phyloP scores from a whole-genome alignment of 1,140 invertebrate genomes.

The Calosoma granatense region DNA sequence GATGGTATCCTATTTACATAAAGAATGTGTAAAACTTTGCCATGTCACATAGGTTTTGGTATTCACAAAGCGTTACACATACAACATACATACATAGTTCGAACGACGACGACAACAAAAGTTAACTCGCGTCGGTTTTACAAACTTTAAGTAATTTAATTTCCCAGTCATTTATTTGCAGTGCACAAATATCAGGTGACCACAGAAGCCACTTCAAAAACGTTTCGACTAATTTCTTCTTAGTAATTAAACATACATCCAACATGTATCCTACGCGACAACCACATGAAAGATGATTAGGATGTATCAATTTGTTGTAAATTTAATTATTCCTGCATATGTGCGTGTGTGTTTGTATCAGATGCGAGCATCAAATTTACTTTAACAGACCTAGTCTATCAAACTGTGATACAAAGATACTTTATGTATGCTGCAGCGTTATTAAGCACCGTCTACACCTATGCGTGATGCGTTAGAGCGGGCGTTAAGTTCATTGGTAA shows the following conservation, averaged over 20 bases:
- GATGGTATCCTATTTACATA: neutral
- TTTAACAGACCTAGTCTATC: too few relatives aligned
- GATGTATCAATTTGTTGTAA: neutral
- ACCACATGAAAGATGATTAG: neutral
- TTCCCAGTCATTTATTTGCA: neutral
- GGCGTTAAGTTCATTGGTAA: too few relatives aligned
- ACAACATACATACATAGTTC: too few relatives aligned
- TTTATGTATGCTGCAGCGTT: too few relatives aligned
- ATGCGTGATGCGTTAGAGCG: too few relatives aligned
- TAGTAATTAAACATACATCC: neutral
- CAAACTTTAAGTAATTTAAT: slow-evolving; percentile 6
- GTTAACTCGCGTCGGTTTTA: neutral
- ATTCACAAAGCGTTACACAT: neutral
- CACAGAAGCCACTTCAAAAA: neutral
- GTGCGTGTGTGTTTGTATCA: too few relatives aligned
- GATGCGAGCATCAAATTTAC: too few relatives aligned
- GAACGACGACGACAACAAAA: neutral
- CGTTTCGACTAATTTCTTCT: neutral
- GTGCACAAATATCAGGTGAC: neutral
- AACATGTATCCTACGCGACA: neutral
- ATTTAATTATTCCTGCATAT: too few relatives aligned
- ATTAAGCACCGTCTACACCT: too few relatives aligned
- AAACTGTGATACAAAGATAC: too few relatives aligned
- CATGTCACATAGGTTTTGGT: neutral
- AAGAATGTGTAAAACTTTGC: neutral